Base-by-base conservation (phyloP, 2,797 vertebrate genomes). In the Sphenodon punctatus region DNA sequence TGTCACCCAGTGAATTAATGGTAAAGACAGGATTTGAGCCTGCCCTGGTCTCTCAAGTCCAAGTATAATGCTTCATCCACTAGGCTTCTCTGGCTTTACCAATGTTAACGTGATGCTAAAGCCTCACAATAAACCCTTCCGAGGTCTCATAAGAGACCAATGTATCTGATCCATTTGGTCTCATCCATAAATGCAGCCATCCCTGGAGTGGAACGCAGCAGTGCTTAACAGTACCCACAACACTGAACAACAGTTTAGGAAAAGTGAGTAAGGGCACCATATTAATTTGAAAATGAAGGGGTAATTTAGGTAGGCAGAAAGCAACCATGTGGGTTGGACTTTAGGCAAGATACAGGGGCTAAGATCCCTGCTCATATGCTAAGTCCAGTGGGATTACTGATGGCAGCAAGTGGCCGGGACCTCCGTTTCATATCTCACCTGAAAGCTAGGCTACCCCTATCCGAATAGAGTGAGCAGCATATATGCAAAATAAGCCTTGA, bases 401-500 rank as follows among this genome's bases (percentile, higher is more conserved):
- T 64, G 68, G 4, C 66, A 23, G 41, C 42, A 56, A 70, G 16
- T 2, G 5, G 51, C 78, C 76, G 84, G 75, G 30, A 81, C 20
- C 25, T 81, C 12, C 25, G 41, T 59, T 87, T 4, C 0, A 68
- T 39, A 48, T 67, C 30, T 88, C 79, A 67, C 80, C 32, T 70
- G 43, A 77, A 67, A 85, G n/a, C 30, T 49, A 15, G 27, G 59
- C 69, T 82, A 38, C 10, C 30, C 49, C 34, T 38, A 15, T 27
- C 41, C 60, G 89, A 87, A 67, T 64, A 78, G 68, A 84, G n/a
- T n/a, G 58, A 85, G 43, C 41, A 86, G 77, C 87, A 89, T 92
- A 90, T 93, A 90, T 45, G 5, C 85, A 89, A 85, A n/a, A 82
- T 80, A 90, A 92, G 67, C 46, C 87, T 83, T 82, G 86, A 91